These are phyloP conservation scores for Arbacia lixula DNA, from an alignment of 53 echinoderm and acorn worm species.

Conservation along the genomic window DNA sequence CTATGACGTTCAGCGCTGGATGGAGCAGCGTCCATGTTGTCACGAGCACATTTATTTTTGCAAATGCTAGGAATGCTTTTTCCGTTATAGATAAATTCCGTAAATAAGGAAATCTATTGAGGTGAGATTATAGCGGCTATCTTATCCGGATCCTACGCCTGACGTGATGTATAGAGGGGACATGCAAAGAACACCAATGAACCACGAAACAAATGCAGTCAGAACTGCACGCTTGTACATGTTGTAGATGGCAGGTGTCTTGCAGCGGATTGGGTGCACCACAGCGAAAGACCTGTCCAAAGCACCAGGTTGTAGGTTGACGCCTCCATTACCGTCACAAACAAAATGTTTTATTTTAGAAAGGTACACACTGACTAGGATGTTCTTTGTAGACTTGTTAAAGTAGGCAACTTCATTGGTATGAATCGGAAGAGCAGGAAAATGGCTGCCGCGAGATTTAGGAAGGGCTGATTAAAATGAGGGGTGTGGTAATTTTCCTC, in stretches of 20 bases:
- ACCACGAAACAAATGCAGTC: constrained; percentile 27
- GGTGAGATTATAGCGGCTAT: too few species aligned
- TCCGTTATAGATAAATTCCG: too few species aligned
- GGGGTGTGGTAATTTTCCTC: constrained; percentile 44
- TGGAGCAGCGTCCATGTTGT: too few species aligned
- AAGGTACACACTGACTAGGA: constrained; percentile 61
- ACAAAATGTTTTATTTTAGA: constrained; percentile 58
- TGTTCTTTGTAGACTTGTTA: neutral
- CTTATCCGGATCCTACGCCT: too few species aligned
- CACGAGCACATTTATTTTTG: too few species aligned
- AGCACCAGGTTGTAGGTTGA: constrained; percentile 66
- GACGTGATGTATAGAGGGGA: neutral
- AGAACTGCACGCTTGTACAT: neutral
- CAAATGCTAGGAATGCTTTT: too few species aligned
- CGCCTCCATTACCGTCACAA: constrained; percentile 59
- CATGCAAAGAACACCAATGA: constrained; percentile 4
- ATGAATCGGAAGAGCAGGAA: constrained; percentile 49
- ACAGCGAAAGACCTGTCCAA: constrained; percentile 70
- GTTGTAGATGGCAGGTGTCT: constrained; percentile 4
- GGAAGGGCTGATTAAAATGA: constrained; percentile 66
- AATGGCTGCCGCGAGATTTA: constrained; percentile 61
- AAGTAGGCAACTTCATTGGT: neutral
- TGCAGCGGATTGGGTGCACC: constrained; percentile 61
- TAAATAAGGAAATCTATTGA: too few species aligned
- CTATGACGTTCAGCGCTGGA: too few species aligned